These are phyloP conservation scores for Himalopsyche tibetana DNA, from an alignment of 2,888 invertebrate genomes.

Conservation along the genomic window DNA sequence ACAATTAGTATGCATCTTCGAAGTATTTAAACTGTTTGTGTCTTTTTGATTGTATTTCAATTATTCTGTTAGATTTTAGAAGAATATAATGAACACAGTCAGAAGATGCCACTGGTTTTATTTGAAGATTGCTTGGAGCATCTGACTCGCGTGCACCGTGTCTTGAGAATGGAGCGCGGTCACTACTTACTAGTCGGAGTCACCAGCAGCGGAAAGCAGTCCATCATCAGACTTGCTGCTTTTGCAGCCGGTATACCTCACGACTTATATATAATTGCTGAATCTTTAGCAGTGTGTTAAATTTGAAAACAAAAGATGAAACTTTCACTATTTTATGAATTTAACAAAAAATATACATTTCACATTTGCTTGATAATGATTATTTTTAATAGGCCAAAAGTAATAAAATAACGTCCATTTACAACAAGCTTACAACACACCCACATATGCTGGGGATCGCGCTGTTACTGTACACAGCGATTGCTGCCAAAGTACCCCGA, in stretches of 20 bases:
- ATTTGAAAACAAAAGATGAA: neutral
- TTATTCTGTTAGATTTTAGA: constrained; percentile 81
- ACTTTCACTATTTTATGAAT: too few relatives aligned
- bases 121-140: constrained; percentile 96
- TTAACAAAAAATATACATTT: too few relatives aligned
- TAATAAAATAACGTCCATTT: too few relatives aligned
- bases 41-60: neutral
- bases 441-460: too few relatives aligned
- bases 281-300: neutral
- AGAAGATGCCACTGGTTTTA: constrained; percentile 87
- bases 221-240: constrained; percentile 86
- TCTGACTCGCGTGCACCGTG: constrained; percentile 90
- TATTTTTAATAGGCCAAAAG: too few relatives aligned
- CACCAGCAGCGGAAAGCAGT: constrained; percentile 93
- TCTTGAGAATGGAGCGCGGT: constrained; percentile 88
- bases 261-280: neutral
- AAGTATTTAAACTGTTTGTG: too few relatives aligned
- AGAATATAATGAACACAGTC: constrained; percentile 87
- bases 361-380: too few relatives aligned
- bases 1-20: constrained; percentile 6
- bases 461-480: too few relatives aligned
- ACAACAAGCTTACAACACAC: too few relatives aligned
- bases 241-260: constrained; percentile 84
- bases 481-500: too few relatives aligned
- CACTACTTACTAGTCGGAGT: constrained; percentile 92